Evolutionary conservation across 2,797 vertebrate genomes (phyloP).

Genomic region (Falco columbarius): DNA sequence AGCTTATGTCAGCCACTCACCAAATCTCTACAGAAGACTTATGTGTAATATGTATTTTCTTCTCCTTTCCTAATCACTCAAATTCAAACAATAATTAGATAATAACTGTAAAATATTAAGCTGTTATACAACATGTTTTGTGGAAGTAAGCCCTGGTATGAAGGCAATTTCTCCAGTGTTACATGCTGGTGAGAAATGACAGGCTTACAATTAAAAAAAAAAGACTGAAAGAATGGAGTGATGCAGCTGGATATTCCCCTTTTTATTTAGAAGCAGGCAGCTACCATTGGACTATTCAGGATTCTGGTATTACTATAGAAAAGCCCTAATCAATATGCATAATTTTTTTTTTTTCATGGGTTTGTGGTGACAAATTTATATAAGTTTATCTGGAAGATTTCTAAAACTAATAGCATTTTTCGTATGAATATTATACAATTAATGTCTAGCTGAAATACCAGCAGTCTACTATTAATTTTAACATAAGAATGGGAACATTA

Average conservation of each 20-base stretch:
- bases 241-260: conserved; percentile 18
- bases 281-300: neutral
- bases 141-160: neutral
- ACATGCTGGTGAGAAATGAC: neutral
- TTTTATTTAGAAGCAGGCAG: conserved; percentile 33
- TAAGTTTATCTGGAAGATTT: conserved; percentile 68
- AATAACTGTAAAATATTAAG: conserved; percentile 36
- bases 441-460: conserved; percentile 61
- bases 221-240: neutral
- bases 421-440: conserved; percentile 63
- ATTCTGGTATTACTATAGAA: conserved; percentile 31
- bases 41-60: neutral
- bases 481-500: conserved; percentile 61
- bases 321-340: conserved; percentile 49
- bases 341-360: conserved; percentile 2
- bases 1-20: neutral
- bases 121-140: neutral
- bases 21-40: neutral
- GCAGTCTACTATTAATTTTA: conserved; percentile 68
- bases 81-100: neutral
- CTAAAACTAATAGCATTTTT: conserved; percentile 67
- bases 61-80: neutral
- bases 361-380: conserved; percentile 70
- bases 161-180: neutral
- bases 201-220: neutral